Percentiles rank a stretch among this genome's conserved stretches.
Conservation (phyloP, 2,113 vertebrate genomes). For the Nannobrachium achirus region DNA sequence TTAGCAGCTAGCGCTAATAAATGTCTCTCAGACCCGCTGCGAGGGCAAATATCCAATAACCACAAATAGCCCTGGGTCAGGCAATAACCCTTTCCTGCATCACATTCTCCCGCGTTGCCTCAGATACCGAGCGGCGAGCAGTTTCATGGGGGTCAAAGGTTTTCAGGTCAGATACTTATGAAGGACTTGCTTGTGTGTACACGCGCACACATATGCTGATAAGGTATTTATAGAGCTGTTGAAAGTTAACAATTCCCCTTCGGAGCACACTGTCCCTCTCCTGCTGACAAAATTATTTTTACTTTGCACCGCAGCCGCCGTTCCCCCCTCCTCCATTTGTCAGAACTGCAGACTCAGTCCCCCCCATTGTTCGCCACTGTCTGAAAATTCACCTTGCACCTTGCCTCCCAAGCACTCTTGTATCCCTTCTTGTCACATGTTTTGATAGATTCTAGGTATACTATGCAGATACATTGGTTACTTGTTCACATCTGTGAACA, state of each 20-base stretch:
- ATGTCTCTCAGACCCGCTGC: not conserved
- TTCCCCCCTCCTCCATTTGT: too few relatives aligned
- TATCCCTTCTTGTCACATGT: too few relatives aligned
- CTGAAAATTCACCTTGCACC: too few relatives aligned
- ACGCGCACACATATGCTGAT: not conserved
- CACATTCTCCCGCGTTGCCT: not conserved
- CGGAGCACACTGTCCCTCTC: not conserved
- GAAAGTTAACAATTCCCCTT: not conserved
- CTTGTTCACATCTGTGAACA: too few relatives aligned
- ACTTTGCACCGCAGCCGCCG: too few relatives aligned
- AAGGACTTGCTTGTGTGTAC: conserved; percentile 9
- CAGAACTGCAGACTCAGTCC: too few relatives aligned
- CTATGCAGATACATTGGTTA: too few relatives aligned
- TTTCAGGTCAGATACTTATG: conserved; percentile 9
- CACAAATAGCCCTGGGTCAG: not conserved
- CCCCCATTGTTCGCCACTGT: too few relatives aligned
- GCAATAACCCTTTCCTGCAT: not conserved
- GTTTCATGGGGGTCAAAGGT: conserved; percentile 3
- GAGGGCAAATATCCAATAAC: conserved; percentile 10
- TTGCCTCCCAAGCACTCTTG: too few relatives aligned
- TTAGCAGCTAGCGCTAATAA: not conserved
- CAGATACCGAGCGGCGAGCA: not conserved
- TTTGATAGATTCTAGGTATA: too few relatives aligned
- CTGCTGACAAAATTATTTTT: too few relatives aligned
- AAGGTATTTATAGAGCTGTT: conserved; percentile 17